Evolutionary conservation across 2,797 vertebrate species (phyloP), one percentile per base, ranked within the genome.

Genomic region (Oceanodroma leucorhoa): DNA sequence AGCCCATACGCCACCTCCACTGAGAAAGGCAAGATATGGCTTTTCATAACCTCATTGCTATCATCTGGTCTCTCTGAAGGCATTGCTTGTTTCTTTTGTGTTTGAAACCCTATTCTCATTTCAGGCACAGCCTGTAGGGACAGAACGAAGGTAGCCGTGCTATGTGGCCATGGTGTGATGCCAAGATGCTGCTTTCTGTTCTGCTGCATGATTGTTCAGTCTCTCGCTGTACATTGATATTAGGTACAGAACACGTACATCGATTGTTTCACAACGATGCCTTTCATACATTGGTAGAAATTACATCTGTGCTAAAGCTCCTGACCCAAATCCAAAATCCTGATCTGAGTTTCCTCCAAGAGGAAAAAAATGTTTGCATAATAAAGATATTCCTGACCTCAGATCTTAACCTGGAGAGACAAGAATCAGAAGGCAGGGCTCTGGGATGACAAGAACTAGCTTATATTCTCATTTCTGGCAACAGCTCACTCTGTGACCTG

Each of bases 151-250:
- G 36, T 27, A 57, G 16, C 43, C 26, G 40, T 36, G 36, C 45
- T 78, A 0, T 0, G 1, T 20, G 22, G 67, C 43, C 5, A 0
- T 36, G 48, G 64, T 45, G 40, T 3, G 17, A 51, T 57, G 55
- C 26, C 40, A 55, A 40, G 14, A 34, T 30, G 27, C 45, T 69
- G 19, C 60, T 53, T 41, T 80, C 48, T 58, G 6, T 46, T 81
- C 70, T 30, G 43, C 38, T 40, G 14, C 38, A 65, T 48, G 43
- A 5, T 61, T 21, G 16, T 45, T 83, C 65, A 23, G 32, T 15
- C 24, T 58, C 51, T 72, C 2, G 1, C 38, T 34, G 19, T 16
- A 27, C 12, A 0, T 29, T 14, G 46, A 2, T 41, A 23, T 2
- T 48, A 50, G 61, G 67, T 20, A 24, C 14, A 54, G 51, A 57